Conservation (phyloP, 2,113 vertebrate species). For the Sinocyclocheilus rhinocerous region DNA sequence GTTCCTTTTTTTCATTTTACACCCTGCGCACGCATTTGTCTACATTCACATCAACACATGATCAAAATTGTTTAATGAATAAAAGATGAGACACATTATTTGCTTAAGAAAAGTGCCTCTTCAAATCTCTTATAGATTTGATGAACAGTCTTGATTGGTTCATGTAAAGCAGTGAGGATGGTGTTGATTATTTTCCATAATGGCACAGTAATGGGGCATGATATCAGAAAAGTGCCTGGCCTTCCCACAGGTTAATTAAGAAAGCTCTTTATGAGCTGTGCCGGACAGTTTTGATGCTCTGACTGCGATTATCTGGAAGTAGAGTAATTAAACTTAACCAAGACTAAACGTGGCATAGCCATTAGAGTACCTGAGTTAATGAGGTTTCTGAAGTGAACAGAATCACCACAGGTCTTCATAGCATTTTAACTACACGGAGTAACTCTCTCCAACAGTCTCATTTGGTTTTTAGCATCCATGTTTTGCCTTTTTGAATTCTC, state of each 20-base stretch:
- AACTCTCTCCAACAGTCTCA: not conserved
- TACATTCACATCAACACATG: not conserved
- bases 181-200: conserved; percentile 39
- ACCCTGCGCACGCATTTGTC: not conserved
- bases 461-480: not conserved
- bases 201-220: conserved; percentile 35
- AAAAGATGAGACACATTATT: not conserved
- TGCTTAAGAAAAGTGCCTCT: not conserved
- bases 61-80: not conserved
- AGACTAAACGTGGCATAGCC: conserved; percentile 37
- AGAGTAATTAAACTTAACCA: conserved; percentile 48
- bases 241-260: conserved; percentile 49
- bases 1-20: conserved; percentile 10
- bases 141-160: not conserved
- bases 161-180: conserved; percentile 15
- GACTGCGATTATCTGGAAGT: conserved; percentile 38
- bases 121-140: not conserved
- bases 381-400: conserved; percentile 22
- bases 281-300: conserved; percentile 37
- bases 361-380: conserved; percentile 45
- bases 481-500: not conserved
- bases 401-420: not conserved
- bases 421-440: conserved; percentile 29
- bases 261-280: conserved; percentile 48
- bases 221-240: conserved; percentile 33